phyloP scores from a whole-genome alignment of 2,797 vertebrate genomes.

The Acanthiza pusilla region DNA sequence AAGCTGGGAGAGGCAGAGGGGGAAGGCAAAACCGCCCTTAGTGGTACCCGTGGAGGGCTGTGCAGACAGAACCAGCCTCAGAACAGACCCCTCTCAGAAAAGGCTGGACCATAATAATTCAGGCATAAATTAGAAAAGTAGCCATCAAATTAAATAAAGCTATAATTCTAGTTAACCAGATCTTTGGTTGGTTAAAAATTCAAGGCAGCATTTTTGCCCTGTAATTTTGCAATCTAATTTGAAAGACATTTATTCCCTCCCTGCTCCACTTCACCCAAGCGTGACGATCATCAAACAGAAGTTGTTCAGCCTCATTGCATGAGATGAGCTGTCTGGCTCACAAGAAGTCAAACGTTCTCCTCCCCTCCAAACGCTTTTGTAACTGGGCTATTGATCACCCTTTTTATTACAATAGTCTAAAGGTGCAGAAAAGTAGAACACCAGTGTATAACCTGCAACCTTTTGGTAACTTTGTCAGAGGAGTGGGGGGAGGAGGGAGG shows the following conservation, averaged over 20 bases:
- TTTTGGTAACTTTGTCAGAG: not conserved
- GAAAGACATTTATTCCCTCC: slow-evolving; percentile 42
- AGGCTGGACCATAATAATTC: not conserved
- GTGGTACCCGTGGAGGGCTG: rapidly evolving
- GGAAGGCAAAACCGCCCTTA: not conserved
- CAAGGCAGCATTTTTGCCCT: not conserved
- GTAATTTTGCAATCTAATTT: slow-evolving; percentile 44
- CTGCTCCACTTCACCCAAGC: slow-evolving; percentile 13
- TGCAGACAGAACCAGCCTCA: not conserved
- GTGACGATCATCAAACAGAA: slow-evolving; percentile 23
- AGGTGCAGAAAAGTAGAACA: not conserved
- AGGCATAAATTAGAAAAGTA: not conserved
- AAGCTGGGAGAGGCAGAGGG: not conserved
- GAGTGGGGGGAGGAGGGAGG: not conserved
- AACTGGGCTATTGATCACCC: not conserved
- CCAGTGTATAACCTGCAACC: not conserved
- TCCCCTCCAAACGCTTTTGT: not conserved
- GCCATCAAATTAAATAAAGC: slow-evolving; percentile 36
- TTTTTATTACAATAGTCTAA: not conserved
- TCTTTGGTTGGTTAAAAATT: slow-evolving; percentile 31
- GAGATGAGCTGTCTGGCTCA: slow-evolving; percentile 25
- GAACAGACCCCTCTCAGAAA: not conserved
- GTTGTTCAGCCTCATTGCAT: slow-evolving; percentile 46
- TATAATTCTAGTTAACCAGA: not conserved
- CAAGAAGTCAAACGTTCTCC: not conserved